Percentiles rank a stretch among this genome's conserved stretches.
phyloP scores from a whole-genome alignment of 2,113 vertebrate species.

The Shinisaurus crocodilurus region DNA sequence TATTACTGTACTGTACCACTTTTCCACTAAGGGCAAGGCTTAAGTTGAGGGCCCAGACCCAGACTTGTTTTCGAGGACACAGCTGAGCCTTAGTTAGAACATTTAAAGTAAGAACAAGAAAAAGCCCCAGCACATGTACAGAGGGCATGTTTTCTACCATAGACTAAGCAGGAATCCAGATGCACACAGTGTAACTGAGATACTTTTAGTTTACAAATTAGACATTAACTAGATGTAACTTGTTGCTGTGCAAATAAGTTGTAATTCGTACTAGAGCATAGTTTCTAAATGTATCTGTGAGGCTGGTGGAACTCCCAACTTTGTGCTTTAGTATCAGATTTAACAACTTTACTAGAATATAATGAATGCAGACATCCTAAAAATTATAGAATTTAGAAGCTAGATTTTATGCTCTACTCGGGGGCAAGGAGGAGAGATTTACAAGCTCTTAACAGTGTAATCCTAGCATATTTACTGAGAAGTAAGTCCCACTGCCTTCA shows the following conservation, averaged over 20 bases:
- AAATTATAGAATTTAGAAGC: not conserved
- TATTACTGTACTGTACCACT: no score
- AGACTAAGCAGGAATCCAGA: not conserved
- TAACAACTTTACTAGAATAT: not conserved
- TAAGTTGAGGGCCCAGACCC: no score
- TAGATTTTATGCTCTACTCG: not conserved
- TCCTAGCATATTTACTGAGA: not conserved
- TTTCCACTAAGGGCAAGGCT: not conserved
- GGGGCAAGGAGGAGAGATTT: not conserved
- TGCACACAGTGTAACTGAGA: not conserved
- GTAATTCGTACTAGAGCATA: not conserved
- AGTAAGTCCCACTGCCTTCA: not conserved
- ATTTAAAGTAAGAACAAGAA: not conserved
- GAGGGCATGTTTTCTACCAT: not conserved
- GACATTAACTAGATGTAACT: not conserved
- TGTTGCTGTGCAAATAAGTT: not conserved
- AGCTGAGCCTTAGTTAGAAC: accelerated
- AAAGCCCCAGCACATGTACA: not conserved
- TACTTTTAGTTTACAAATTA: not conserved
- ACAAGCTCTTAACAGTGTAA: not conserved
- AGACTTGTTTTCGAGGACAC: no score
- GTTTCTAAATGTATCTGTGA: not conserved
- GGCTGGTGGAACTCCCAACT: no score
- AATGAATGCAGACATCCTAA: not conserved
- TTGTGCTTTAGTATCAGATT: not conserved